Conservation (phyloP, 2,888 invertebrate genomes). For the Belgica antarctica region DNA sequence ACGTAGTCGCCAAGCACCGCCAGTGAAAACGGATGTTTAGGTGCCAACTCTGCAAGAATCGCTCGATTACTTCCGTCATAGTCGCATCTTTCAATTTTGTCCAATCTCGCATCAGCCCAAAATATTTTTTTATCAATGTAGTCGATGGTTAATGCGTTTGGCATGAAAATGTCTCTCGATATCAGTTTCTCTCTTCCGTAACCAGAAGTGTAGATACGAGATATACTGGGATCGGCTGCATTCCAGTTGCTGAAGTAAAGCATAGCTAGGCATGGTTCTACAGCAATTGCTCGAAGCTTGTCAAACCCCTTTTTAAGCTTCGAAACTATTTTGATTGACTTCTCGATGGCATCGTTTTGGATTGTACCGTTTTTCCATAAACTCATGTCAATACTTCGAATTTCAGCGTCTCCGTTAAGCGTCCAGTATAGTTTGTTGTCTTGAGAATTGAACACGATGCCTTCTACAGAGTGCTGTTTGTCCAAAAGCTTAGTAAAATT, state of each 20-base stretch:
- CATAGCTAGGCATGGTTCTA: slow-evolving; percentile 73
- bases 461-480: slow-evolving; percentile 82
- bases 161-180: slow-evolving; percentile 77
- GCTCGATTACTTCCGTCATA: slow-evolving; percentile 75
- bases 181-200: slow-evolving; percentile 69
- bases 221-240: slow-evolving; percentile 73
- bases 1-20: slow-evolving; percentile 77
- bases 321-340: slow-evolving; percentile 59
- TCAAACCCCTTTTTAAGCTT: slow-evolving; percentile 61
- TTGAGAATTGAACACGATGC: slow-evolving; percentile 72
- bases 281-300: slow-evolving; percentile 79
- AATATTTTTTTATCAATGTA: slow-evolving; percentile 72
- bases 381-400: slow-evolving; percentile 54
- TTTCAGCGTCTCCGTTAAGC: slow-evolving; percentile 73
- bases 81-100: slow-evolving; percentile 78
- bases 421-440: slow-evolving; percentile 80
- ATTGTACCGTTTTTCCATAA: slow-evolving; percentile 45
- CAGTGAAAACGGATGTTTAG: slow-evolving; percentile 85
- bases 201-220: slow-evolving; percentile 70
- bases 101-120: slow-evolving; percentile 82
- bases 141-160: slow-evolving; percentile 79
- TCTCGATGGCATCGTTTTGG: slow-evolving; percentile 47
- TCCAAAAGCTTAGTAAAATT: slow-evolving; percentile 68
- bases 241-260: slow-evolving; percentile 92
- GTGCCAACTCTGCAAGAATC: slow-evolving; percentile 66